Evolutionary conservation across 2,797 vertebrate species (phyloP), one percentile per base, ranked within the genome.

Genomic region (Argentina silus): DNA sequence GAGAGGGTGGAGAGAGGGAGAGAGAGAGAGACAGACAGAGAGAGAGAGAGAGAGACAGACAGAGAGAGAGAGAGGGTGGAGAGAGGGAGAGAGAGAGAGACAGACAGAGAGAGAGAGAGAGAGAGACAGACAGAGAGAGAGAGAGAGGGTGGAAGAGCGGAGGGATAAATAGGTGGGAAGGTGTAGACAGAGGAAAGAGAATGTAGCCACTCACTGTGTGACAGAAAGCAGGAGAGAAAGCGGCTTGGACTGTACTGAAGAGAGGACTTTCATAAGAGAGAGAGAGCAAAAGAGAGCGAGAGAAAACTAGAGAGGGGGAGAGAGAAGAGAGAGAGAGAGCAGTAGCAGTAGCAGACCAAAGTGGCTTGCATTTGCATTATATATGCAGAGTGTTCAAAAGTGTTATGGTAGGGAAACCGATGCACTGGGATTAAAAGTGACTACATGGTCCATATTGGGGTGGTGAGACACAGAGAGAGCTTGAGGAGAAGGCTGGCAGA

Each of bases 371-470:
- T 91, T 87, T 90, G 79, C 85, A 90, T 90, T 91, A 87, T 86
- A 90, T 85, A 89, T 90, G 83, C 79, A 81, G 78, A 85, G 87
- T 87, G 90, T 88, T 90, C 84, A 87, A 85, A 91, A 70, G 78
- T 81, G 87, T 90, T 88, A 88, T 75, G 85, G 83, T 85, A 72
- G 74, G 79, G 79, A 88, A 90, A 86, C 73, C 77, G 87, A 86
- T 87, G 87, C 82, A 88, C 83, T 83, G 72, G 81, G 82, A 92
- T 86, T 89, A 84, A 90, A 91, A 90, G 85, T 88, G 90, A 91
- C 87, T 90, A 88, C 85, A 88, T 11, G 15, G 60, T 3, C 4
- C 15, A 42, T 48, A 21, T 8, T 55, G 55, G 53, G 23, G 44
- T 7, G 53, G 7, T 72, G 65, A 71, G 67, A 59, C 48, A 43